A percentile compares a stretch with the other conserved stretches of the same genome.
Evolutionary conservation across 2,797 vertebrate species (phyloP).

Genomic region (Ispidina lecontei): DNA sequence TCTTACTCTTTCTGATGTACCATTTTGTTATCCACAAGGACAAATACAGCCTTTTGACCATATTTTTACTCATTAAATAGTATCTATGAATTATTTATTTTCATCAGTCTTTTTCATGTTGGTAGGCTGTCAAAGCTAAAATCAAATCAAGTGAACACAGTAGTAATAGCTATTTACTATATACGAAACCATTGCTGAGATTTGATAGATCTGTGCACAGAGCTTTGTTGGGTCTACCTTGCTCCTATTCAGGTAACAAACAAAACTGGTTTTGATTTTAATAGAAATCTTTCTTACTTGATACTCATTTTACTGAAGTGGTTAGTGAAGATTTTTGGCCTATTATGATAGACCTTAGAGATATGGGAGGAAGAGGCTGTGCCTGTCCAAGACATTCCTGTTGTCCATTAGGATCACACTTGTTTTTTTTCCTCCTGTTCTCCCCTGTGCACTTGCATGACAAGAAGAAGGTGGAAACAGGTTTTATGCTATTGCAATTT

Average conservation of each 20-base stretch:
- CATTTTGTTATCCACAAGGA: neutral
- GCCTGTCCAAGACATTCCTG: neutral
- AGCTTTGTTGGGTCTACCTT: neutral
- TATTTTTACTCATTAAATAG: neutral
- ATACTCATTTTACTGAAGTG: neutral
- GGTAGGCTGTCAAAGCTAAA: neutral
- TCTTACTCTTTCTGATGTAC: neutral
- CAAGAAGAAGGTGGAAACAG: neutral
- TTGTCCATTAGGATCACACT: neutral
- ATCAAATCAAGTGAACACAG: neutral
- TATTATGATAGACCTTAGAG: neutral
- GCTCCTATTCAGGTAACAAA: neutral
- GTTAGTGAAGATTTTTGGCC: neutral
- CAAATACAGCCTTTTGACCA: neutral
- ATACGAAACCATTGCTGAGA: neutral
- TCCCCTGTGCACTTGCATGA: neutral
- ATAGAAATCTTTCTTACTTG: neutral
- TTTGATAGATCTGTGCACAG: neutral
- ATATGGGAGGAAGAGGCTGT: neutral
- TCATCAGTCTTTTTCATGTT: neutral
- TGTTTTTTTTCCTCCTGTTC: neutral
- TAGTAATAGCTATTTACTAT: neutral
- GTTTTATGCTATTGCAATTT: neutral
- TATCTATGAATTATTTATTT: neutral
- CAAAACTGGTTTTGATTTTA: neutral